Evolutionary conservation across 2,797 vertebrate genomes (phyloP), one percentile per base, ranked within the genome.

Genomic region (Spea hammondii): DNA sequence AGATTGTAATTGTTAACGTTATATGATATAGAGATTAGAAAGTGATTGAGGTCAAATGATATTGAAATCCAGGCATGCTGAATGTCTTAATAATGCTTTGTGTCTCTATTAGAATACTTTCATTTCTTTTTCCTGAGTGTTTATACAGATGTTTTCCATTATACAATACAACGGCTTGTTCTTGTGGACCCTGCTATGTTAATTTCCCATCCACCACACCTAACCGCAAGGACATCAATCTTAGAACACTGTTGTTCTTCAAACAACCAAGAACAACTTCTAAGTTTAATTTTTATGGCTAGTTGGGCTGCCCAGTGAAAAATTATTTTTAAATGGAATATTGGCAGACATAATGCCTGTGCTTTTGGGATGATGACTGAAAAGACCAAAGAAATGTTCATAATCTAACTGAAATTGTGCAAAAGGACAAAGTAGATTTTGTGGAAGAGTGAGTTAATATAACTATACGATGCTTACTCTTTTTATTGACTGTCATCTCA

Each of bases 201-300:
- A 78, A 71, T 78, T 78, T 78, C 69, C 76, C 76, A 78, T 78
- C 68, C 32, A 78, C 76, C 76, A 78, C 76, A 78, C 76, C 76
- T 78, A 64, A 78, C 76, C 76, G 71, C 76, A 78, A 78, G 68
- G 68, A 70, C 76, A 78, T 78, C 59, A 78, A 78, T 78, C 76
- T 78, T 70, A 17, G 32, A 71, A 44, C 32, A 12, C 45, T 76
- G 74, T 76, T 77, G 75, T 70, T 70, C 75, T 77, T 70, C 17
- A 78, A 46, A 78, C 11, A 48, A 71, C 57, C 72, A 71, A 65
- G 49, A 77, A 71, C 75, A 70, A 70, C 59, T 65, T 65, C 59
- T 50, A n/a, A 70, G 55, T 65, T 64, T 53, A 64, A 77, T 8
- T 77, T 77, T 78, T 64, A 71, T 65, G 68, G 68, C 59, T 65